Evolutionary conservation across 2,888 invertebrate species (phyloP).

Genomic region (Pyrocoelia pectoralis): DNA sequence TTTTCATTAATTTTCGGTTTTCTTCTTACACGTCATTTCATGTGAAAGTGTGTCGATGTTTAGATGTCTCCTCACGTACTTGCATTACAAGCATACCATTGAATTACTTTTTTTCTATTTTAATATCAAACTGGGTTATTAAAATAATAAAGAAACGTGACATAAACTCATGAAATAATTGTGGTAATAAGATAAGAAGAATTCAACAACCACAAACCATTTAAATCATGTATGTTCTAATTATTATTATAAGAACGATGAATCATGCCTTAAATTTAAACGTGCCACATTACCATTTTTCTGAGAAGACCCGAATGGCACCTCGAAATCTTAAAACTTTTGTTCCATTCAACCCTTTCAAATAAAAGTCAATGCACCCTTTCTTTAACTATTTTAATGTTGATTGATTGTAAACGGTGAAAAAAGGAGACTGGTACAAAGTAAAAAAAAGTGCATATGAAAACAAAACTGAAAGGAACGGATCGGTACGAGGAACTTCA

Average conservation of each 20-base stretch:
- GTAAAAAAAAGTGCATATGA: slow-evolving; percentile 15
- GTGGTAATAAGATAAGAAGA: too few species aligned
- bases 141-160: too few species aligned
- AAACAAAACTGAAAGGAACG: slow-evolving; percentile 18
- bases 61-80: too few species aligned
- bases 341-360: background rate
- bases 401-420: slow-evolving; percentile 28
- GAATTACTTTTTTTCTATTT: too few species aligned
- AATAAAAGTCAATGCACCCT: background rate
- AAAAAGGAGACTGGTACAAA: slow-evolving; percentile 32
- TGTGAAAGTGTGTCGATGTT: too few species aligned
- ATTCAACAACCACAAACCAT: too few species aligned
- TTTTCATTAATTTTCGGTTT: too few species aligned
- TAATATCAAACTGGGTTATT: too few species aligned
- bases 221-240: too few species aligned
- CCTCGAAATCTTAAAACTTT: background rate
- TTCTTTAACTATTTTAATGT: slow-evolving; percentile 6
- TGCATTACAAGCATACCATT: too few species aligned
- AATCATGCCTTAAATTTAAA: background rate
- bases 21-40: too few species aligned
- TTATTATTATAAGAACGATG: background rate
- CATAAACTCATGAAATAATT: too few species aligned
- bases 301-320: background rate
- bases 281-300: background rate
- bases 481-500: slow-evolving; percentile 26